Evolutionary conservation across 2,797 vertebrate genomes (phyloP).

Genomic region (Chloroceryle inda): DNA sequence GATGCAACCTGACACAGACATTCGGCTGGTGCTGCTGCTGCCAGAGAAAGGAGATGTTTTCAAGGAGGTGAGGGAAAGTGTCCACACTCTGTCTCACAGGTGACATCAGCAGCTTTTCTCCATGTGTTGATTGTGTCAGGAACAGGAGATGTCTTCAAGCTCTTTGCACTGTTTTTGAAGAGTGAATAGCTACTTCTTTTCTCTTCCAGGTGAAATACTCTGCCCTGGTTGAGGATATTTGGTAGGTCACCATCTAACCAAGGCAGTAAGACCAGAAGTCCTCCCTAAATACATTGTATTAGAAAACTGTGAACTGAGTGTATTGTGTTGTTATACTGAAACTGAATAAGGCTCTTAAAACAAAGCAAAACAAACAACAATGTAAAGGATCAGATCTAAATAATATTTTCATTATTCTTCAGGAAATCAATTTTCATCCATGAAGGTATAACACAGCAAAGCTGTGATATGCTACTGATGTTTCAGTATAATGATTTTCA

Average conservation of each 20-base stretch:
- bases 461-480: background rate
- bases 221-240: background rate
- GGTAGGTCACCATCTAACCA: background rate
- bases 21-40: background rate
- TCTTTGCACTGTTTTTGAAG: background rate
- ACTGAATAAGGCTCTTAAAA: background rate
- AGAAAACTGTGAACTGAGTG: background rate
- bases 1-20: background rate
- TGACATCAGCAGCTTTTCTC: background rate
- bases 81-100: background rate
- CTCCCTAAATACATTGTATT: background rate
- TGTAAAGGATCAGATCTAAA: background rate
- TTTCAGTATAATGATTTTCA: background rate
- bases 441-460: background rate
- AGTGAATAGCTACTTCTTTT: background rate
- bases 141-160: background rate
- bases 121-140: background rate
- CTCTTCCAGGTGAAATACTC: background rate
- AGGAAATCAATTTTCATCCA: background rate
- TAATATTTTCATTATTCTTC: background rate
- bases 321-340: background rate
- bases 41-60: slow-evolving; percentile 16
- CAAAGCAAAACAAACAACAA: background rate
- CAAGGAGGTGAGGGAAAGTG: background rate
- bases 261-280: background rate